phyloP scores from a whole-genome alignment of 2,888 invertebrate genomes.

The Ellobium chinense region DNA sequence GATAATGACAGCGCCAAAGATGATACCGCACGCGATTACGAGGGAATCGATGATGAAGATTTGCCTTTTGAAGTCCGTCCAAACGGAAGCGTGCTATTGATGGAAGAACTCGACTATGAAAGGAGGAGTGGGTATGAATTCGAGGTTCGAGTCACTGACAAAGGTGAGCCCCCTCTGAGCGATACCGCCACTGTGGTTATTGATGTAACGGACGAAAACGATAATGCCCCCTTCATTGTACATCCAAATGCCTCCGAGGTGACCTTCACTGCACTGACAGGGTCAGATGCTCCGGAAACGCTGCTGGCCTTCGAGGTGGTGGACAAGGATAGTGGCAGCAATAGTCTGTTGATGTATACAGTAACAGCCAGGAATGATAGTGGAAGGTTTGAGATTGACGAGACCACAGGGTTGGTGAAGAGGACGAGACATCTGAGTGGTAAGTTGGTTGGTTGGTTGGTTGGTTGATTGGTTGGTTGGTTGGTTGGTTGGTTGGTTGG shows the following conservation, averaged over 20 bases:
- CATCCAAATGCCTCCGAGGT: slow-evolving; percentile 65
- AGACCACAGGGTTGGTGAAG: slow-evolving; percentile 56
- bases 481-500: no score
- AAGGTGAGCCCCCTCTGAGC: slow-evolving; percentile 62
- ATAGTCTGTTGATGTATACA: slow-evolving; percentile 56
- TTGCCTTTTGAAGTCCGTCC: slow-evolving; percentile 63
- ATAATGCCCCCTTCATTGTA: slow-evolving; percentile 65
- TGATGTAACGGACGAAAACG: slow-evolving; percentile 61
- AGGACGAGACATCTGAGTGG: slow-evolving; percentile 19
- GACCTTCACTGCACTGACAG: slow-evolving; percentile 55
- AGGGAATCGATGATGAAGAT: slow-evolving; percentile 12
- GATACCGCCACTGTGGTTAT: slow-evolving; percentile 55
- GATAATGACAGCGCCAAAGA: neutral
- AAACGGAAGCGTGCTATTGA: slow-evolving; percentile 62
- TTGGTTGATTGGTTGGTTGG: no score
- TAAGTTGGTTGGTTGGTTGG: no score
- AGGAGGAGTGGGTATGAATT: slow-evolving; percentile 59
- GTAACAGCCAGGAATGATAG: slow-evolving; percentile 56
- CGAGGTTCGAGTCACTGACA: slow-evolving; percentile 66
- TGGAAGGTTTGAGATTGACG: slow-evolving; percentile 55
- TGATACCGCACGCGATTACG: neutral
- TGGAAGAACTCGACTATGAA: slow-evolving; percentile 65
- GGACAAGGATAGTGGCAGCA: slow-evolving; percentile 62
- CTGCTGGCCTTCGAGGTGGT: slow-evolving; percentile 56
- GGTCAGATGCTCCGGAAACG: slow-evolving; percentile 51